Percentiles rank a stretch among this genome's conserved stretches.
Evolutionary conservation across 2,113 vertebrate species (phyloP).

Genomic region (Callipepla californica): DNA sequence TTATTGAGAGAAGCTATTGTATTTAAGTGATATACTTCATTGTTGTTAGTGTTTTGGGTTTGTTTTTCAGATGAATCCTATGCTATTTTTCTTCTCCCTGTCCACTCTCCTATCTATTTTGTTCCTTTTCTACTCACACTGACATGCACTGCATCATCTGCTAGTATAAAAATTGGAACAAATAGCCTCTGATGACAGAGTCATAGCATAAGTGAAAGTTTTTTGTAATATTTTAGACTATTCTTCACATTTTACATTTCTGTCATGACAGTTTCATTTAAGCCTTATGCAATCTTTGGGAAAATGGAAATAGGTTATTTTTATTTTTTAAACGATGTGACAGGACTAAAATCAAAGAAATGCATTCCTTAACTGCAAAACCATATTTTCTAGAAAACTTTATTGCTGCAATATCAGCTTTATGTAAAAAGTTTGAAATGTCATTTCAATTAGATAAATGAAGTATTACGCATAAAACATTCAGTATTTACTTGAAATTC

Average conservation of each 20-base stretch:
- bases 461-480: conserved; percentile 38
- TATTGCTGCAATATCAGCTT: conserved; percentile 23
- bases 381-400: conserved; percentile 34
- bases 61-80: neutral
- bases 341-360: conserved; percentile 60
- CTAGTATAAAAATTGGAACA: conserved; percentile 61
- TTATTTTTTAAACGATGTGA: conserved; percentile 67
- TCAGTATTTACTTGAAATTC: conserved; percentile 44
- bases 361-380: conserved; percentile 43
- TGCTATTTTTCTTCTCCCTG: neutral
- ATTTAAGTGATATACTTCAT: neutral
- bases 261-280: conserved; percentile 68
- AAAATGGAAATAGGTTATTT: conserved; percentile 65
- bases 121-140: neutral
- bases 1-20: neutral
- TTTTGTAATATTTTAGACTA: conserved; percentile 57
- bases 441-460: conserved; percentile 51
- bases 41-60: neutral
- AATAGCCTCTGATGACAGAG: conserved; percentile 59
- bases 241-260: conserved; percentile 66
- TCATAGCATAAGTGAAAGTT: conserved; percentile 33
- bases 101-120: neutral
- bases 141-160: conserved; percentile 36
- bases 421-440: conserved; percentile 19
- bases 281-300: conserved; percentile 48